Base-by-base conservation (phyloP, 1,140 invertebrate species). In the Penaeus chinensis region DNA sequence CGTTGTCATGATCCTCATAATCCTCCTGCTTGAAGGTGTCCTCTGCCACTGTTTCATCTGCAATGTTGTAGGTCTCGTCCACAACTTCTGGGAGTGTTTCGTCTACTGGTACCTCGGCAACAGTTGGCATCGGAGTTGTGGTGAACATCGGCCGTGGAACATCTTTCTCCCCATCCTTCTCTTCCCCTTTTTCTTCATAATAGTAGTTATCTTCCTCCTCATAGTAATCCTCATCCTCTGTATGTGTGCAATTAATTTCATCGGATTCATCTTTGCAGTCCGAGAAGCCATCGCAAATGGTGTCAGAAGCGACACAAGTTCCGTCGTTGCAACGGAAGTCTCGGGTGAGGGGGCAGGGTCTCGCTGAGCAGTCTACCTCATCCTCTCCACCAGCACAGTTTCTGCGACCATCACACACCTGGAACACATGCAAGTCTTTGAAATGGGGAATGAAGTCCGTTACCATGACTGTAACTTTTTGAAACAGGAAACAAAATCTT, bases 341-440 rank as follows among this genome's bases (percentile, higher is more conserved):
- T 32, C 89, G 66, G 22, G 63, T 7, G 1, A 74, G 22, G 7
- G 89, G 89, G 37, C 89, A 90, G 1, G 80, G 65, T 13, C 71
- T 76, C 16, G 24, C 42, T 2, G 84, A n/a, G 65, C 89, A 90
- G 24, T 89, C 47, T 13, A 27, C 47, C 47, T 90, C 89, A 74
- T 90, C 89, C 18, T 90, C 89, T 3, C 89, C 87, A 54, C 84
- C 81, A 13, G 65, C 42, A 19, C 89, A 90, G 62, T 82, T 80
- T 22, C 54, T 60, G 32, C 89, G 82, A 13, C 89, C 89, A 87
- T 90, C 89, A 79, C 89, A 90, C 16, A 90, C 74, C 86, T 89
- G 89, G 24, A 65, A 74, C 27, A 24, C 4, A 71, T 42, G 37
- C 10, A 22, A 71, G n/a, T 66, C 18, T 18, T 18, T 47, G 24